Evolutionary conservation across 2,113 vertebrate species (phyloP), one percentile per base, ranked within the genome.

Genomic region (Tauraco erythrolophus): DNA sequence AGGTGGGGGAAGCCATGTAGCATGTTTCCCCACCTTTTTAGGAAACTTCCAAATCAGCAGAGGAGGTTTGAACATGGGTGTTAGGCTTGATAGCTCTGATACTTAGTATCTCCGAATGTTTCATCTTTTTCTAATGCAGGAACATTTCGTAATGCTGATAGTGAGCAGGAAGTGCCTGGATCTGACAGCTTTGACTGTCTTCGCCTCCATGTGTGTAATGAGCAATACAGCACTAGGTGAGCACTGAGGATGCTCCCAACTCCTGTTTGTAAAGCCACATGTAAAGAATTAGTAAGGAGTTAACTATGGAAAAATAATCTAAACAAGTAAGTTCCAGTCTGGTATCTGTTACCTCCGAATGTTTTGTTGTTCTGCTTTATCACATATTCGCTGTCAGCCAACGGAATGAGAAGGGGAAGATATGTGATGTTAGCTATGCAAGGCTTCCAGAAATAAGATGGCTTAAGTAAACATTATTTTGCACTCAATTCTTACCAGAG

Each of bases 381-480:
- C 1, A 0, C 65, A 3, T 10, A 10, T 19, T 92, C 4, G 3
- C 54, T 48, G 6, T 62, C 43, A 70, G 53, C 39, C 17, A 51
- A 5, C 43, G 19, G 41, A 28, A 57, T 48, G 57, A 68, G 56
- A 84, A 69, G 35, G 50, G 41, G 33, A 70, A 22, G 35, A 11
- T 56, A 46, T 21, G 8, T 33, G 43, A 25, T 4, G 7, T 19
- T 33, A 46, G 37, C 33, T 62, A 6, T 2, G 2, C 23, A 22
- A 46, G 15, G 9, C 25, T 83, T 88, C 65, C 66, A 97, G 70
- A 92, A 94, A 76, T 28, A 82, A 30, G 11, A n/a, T 31, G 21
- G 45, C 35, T 89, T 50, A 89, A 93, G 48, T 82, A 89, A 94
- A 65, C 17, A 43, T 37, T n/a, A n/a, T 91, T 91, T 76, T 95